Evolutionary conservation across 2,797 vertebrate species (phyloP), one percentile per base, ranked within the genome.

Genomic region (Etheostoma perlongum): DNA sequence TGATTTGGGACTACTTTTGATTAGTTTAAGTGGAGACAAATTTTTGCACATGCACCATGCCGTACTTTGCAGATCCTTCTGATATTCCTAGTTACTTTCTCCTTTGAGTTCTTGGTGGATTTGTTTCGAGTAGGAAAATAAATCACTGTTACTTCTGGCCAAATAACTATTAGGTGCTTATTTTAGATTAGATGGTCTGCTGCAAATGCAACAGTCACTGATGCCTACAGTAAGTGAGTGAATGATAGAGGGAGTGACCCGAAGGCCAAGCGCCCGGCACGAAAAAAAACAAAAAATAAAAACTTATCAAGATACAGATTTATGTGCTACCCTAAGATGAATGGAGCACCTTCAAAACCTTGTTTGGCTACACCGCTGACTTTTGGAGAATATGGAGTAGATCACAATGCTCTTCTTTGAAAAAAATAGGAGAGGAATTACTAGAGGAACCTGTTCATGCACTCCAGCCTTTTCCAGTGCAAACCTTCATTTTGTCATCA

Each of bases 161-260:
- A 48, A 16, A 27, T 42, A 23, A 66, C 61, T 47, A 36, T 63
- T 1, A 7, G 36, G 18, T 18, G 16, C 70, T 44, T 46, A 42
- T 46, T 48, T 30, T 7, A 19, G 16, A 12, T 6, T 16, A 23
- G 46, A 12, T 7, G 7, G 4, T 15, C 40, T 48, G 57, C 42
- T 49, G 42, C 59, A 16, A 21, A 16, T 61, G 33, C 46, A 74
- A 78, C 81, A 71, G 75, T 74, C 69, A 53, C 12, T 44, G 25
- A 62, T 30, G n/a, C 36, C 14, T 12, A 52, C 36, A 44, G 42
- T 15, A 1, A 36, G 7, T 25, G 8, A 61, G 42, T 19, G 23
- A 53, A 30, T 14, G 13, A 52, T 49, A 36, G 14, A 42, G 16
- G 8, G 48, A 18, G 7, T 14, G 4, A 21, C 62, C 4, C 4